Evolutionary conservation across 2,888 invertebrate genomes (phyloP), one percentile per base, ranked within the genome.

Genomic region (Marasmarcha lunaedactyla): DNA sequence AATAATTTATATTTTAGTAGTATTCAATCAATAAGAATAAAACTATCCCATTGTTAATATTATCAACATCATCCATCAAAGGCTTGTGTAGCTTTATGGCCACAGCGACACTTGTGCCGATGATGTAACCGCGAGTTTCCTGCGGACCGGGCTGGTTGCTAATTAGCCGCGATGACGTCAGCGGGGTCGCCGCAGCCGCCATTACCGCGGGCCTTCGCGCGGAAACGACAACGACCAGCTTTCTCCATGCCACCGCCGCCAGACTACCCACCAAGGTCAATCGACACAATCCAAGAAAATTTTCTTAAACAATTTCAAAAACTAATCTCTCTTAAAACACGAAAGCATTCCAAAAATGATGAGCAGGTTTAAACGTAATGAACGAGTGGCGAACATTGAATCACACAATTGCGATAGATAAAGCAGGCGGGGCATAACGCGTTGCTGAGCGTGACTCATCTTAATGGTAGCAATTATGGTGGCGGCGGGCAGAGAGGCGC

Each of bases 181-280:
- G 51, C 54, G 14, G 40, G 39, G 14, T 7, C 7, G n/a, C n/a
- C 33, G 50, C 55, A 50, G 51, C 52, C 56, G 69, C 70, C 68
- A 77, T 79, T 78, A 81, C 61, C 50, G 63, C 59, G 57, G 55
- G 73, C 78, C 73, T 60, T 77, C 72, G 73, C 72, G 81, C 73
- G 78, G 74, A 79, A 78, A 79, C 71, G 77, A 78, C 78, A 77
- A 78, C 71, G 78, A 73, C 78, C 79, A 74, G 76, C 74, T 79
- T 78, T 83, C 78, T 72, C 72, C 69, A 63, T 52, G 12, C 58
- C 50, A 54, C 60, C 56, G 55, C 59, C 57, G 46, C 49, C 50
- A 55, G 52, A 59, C 44, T 47, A 35, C 7, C 39, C 43, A 20
- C 20, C 20, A 20, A 20, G 20, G 20, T 20, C 20, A 20, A n/a